Base-by-base conservation (phyloP, 2,888 invertebrate genomes). In the Endotricha flammealis region DNA sequence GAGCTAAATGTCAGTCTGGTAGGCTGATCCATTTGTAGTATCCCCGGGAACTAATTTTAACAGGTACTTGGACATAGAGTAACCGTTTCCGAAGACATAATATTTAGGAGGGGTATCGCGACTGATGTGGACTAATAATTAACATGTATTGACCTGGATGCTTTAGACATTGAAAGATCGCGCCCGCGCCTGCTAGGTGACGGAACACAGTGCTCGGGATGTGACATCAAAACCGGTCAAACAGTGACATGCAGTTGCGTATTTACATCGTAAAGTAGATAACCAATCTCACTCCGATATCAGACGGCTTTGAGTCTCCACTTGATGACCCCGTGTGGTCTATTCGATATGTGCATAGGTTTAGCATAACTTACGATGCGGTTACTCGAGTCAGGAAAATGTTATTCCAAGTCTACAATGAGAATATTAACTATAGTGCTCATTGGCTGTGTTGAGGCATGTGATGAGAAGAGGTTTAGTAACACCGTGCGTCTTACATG, bases 401-500 rank as follows among this genome's bases (percentile, higher is more conserved):
- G 81, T 85, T 81, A 83, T 81, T 81, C 71, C 76, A 77, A 81
- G 70, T 78, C 85, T 85, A 85, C 85, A 70, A 83, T 82, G 80
- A 85, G 68, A 75, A 71, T 75, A 81, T 78, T 77, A 77, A 77
- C 81, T 85, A 85, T 81, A 67, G 85, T 85, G 86, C 86, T 78
- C 76, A 60, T 82, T 82, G 80, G 83, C 82, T 78, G 86, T 86
- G 86, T 85, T 68, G 66, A 85, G 85, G 86, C 86, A 77, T 78
- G 85, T 85, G 85, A 83, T 81, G 77, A 83, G 75, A 82, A 82
- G 82, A 80, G 79, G 73, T 82, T 85, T 81, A 83, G 83, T 86
- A 83, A 85, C 83, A 86, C 83, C 80, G 86, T 86, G 86, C 86
- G 67, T 64, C 55, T 68, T 74, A 77, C 66, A 77, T 71, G 64